phyloP scores from a whole-genome alignment of 2,797 vertebrate species.

The Luscinia luscinia region DNA sequence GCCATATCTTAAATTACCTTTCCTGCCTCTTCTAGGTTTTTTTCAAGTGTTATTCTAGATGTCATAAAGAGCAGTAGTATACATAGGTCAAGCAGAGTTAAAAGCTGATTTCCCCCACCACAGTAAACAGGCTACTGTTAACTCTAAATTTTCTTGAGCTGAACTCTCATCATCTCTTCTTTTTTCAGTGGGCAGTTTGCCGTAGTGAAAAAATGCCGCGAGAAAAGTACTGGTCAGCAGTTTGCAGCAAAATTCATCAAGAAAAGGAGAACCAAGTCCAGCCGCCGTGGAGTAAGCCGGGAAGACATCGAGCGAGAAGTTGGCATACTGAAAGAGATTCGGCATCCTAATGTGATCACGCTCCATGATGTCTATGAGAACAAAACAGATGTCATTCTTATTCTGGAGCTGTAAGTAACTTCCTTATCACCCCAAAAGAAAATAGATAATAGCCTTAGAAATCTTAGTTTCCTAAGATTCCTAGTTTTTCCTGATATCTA shows the following conservation, averaged over 20 bases:
- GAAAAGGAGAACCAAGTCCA: conserved; percentile 94
- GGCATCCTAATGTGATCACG: conserved; percentile 94
- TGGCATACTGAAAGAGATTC: conserved; percentile 93
- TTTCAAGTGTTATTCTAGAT: neutral
- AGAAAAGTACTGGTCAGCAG: conserved; percentile 84
- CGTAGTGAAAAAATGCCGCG: conserved; percentile 92
- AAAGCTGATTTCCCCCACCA: neutral
- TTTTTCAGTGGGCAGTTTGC: conserved; percentile 91
- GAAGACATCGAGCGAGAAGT: conserved; percentile 98
- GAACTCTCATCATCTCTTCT: neutral
- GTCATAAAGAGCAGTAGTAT: neutral
- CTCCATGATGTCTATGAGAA: conserved; percentile 95
- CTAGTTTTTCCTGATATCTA: neutral
- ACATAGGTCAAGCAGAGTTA: neutral
- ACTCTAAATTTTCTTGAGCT: neutral
- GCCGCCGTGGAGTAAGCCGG: conserved; percentile 90
- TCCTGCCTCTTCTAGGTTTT: neutral
- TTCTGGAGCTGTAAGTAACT: conserved; percentile 96
- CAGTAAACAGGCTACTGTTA: neutral
- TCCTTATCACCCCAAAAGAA: neutral
- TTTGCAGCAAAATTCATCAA: conserved; percentile 97
- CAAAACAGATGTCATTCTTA: conserved; percentile 96
- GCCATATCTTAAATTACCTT: neutral
- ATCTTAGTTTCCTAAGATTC: neutral
- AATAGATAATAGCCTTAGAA: neutral